phyloP scores from a whole-genome alignment of 2,113 vertebrate genomes.

The Stictonetta naevosa region DNA sequence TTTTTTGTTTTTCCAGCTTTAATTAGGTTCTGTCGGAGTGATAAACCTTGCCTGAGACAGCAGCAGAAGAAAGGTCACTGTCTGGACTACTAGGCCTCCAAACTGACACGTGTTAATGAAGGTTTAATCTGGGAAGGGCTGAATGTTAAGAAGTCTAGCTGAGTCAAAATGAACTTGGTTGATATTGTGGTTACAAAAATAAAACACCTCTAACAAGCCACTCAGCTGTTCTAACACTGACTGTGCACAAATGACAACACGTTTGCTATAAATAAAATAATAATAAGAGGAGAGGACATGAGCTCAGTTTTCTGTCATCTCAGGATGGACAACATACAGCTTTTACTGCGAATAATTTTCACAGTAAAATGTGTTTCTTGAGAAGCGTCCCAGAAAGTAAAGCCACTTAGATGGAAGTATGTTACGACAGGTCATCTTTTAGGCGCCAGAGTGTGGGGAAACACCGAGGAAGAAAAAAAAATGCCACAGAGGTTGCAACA shows the following conservation, averaged over 20 bases:
- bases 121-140: constrained; percentile 44
- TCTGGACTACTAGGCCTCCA: constrained; percentile 39
- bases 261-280: background rate
- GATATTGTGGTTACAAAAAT: background rate
- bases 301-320: background rate
- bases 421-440: background rate
- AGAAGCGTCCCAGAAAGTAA: background rate
- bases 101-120: constrained; percentile 35
- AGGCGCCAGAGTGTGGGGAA: background rate
- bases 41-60: constrained; percentile 48
- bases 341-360: background rate
- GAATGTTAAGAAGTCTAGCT: background rate
- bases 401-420: background rate
- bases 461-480: background rate
- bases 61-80: constrained; percentile 60
- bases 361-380: background rate
- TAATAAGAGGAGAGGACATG: background rate
- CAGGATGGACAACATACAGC: background rate
- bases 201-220: background rate
- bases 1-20: background rate
- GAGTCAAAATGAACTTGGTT: background rate
- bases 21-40: constrained; percentile 64
- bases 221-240: background rate
- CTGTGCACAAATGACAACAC: background rate
- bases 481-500: background rate